These are phyloP conservation scores for Rachycentron canadum DNA, from an alignment of 2,797 vertebrate genomes.

Conservation along the genomic window DNA sequence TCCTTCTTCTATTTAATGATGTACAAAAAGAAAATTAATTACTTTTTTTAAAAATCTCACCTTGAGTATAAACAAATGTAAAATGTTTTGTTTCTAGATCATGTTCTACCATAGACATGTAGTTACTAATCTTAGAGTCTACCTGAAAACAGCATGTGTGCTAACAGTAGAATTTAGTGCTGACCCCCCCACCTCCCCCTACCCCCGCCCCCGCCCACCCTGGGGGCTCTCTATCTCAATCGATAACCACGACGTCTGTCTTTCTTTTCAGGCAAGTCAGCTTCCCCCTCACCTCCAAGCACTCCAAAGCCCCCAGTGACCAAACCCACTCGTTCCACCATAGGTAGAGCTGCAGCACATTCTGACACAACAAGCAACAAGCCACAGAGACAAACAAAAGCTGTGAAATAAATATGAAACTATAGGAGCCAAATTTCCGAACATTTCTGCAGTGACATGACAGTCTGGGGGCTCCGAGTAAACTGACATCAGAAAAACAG, in stretches of 20 bases:
- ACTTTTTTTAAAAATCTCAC: constrained; percentile 8
- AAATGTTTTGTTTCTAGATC: constrained; percentile 11
- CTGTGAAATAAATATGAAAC: background rate
- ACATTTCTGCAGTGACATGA: background rate
- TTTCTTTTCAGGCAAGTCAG: constrained; percentile 86
- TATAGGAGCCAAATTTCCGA: background rate
- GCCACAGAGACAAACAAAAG: constrained; percentile 1
- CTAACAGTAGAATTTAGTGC: constrained; percentile 67
- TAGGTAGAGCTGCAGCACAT: constrained; percentile 77
- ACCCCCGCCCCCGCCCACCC: no score
- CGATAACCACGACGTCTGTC: constrained; percentile 78
- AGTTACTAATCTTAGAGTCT: constrained; percentile 58
- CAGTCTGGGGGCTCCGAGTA: background rate
- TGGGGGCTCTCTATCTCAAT: constrained; percentile 3
- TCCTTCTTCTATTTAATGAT: constrained; percentile 25
- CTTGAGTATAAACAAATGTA: constrained; percentile 5
- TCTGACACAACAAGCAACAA: constrained; percentile 49
- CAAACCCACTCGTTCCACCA: constrained; percentile 82
- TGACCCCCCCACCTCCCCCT: no score
- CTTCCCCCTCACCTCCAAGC: constrained; percentile 81
- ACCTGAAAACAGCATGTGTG: constrained; percentile 48
- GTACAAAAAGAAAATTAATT: constrained; percentile 7
- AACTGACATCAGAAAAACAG: constrained; percentile 1
- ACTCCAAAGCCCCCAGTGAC: constrained; percentile 79
- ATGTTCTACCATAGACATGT: constrained; percentile 20